Evolutionary conservation across 2,888 invertebrate species (phyloP).

Genomic region (Meghimatium bilineatum): DNA sequence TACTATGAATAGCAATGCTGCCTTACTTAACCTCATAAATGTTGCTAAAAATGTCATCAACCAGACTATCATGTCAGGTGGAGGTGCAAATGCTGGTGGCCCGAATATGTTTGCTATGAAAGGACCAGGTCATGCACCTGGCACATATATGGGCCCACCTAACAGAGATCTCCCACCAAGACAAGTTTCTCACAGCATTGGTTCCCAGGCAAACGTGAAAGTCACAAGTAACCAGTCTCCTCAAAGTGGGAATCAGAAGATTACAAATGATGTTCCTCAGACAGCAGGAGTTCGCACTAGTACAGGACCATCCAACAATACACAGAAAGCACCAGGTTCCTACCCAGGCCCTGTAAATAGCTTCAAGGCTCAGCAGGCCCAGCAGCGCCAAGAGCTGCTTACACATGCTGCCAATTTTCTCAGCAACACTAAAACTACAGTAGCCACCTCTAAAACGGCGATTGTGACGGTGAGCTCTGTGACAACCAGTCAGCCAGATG

Average conservation of each 20-base stretch:
- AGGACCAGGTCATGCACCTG: constrained; percentile 35
- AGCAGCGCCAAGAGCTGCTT: constrained; percentile 71
- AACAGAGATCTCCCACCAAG: constrained; percentile 28
- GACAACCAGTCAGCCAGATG: constrained; percentile 23
- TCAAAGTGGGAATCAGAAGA: constrained; percentile 25
- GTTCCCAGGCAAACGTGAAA: constrained; percentile 22
- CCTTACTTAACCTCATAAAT: constrained; percentile 34
- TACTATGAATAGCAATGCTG: constrained; percentile 25
- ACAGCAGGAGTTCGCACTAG: neutral
- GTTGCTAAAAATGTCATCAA: constrained; percentile 36
- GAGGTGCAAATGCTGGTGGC: constrained; percentile 15
- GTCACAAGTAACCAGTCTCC: neutral
- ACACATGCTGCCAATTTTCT: constrained; percentile 73
- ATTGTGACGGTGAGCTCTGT: constrained; percentile 6
- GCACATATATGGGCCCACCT: constrained; percentile 4
- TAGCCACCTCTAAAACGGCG: constrained; percentile 55
- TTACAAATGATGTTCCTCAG: neutral
- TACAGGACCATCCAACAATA: neutral
- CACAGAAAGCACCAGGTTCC: constrained; percentile 43
- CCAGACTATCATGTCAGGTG: constrained; percentile 23
- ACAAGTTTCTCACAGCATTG: constrained; percentile 6
- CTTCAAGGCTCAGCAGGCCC: constrained; percentile 65
- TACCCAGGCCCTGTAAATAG: constrained; percentile 37
- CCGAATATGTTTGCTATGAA: constrained; percentile 42
- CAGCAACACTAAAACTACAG: constrained; percentile 54